Percentiles rank a stretch among this genome's conserved stretches.
Evolutionary conservation across 2,113 vertebrate genomes (phyloP).

Genomic region (Scopus umbretta): DNA sequence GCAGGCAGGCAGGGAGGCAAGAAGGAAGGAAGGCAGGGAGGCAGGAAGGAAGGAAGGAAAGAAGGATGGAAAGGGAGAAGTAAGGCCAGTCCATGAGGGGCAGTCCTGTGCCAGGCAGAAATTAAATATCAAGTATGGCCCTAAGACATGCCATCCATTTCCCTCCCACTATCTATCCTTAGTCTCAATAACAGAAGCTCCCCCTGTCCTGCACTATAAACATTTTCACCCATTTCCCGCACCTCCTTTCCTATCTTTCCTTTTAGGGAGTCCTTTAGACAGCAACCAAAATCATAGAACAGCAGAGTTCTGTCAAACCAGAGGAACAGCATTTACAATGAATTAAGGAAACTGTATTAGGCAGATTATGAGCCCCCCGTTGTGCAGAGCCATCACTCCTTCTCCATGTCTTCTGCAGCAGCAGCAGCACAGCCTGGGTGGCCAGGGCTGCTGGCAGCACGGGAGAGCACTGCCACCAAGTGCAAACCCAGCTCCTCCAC

Average conservation of each 20-base stretch:
- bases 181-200: not conserved
- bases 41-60: too few relatives aligned
- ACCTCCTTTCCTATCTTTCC: not conserved
- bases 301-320: not conserved
- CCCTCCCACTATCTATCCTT: not conserved
- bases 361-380: not conserved
- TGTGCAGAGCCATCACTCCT: not conserved
- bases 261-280: not conserved
- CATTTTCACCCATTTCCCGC: not conserved
- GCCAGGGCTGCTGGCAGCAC: not conserved
- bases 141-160: not conserved
- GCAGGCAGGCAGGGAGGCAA: not conserved
- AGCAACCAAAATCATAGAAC: not conserved
- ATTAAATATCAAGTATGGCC: not conserved
- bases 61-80: not conserved
- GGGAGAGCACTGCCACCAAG: conserved; percentile 64
- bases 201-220: not conserved
- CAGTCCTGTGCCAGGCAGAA: not conserved
- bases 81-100: not conserved
- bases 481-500: not conserved
- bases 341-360: not conserved
- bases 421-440: not conserved
- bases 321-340: not conserved
- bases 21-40: too few relatives aligned
- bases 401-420: not conserved